Base-by-base conservation (phyloP, 1,140 invertebrate species). In the Drosophila willistoni region DNA sequence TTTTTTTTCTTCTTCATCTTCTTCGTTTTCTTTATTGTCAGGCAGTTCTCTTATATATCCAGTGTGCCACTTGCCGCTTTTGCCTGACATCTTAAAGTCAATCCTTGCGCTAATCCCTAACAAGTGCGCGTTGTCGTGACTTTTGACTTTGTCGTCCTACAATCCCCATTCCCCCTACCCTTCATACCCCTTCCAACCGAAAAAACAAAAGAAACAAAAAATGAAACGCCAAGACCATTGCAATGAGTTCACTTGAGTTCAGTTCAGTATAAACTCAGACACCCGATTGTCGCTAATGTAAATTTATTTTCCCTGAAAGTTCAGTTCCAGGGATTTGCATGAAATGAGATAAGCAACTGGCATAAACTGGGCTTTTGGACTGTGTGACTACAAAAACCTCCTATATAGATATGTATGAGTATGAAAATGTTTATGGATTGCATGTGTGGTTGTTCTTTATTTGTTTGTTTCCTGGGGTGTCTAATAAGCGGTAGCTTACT, bases 91-190 rank as follows among this genome's bases (percentile, higher is more conserved):
- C 79, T 84, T 73, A 72, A 71, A 89, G 84, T 89, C 84, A 89
- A 89, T 90, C 77, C 84, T 75, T 75, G 77, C 80, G 84, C 77
- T 87, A 87, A 87, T 87, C 77, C 84, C 47, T 68, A 61, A 66
- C 68, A 89, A 89, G 84, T 84, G 74, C 65, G 77, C 33, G 33
- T 81, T 77, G 65, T 59, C 71, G 47, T 82, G 76, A 87, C 83
- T 87, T 80, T 78, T 84, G 80, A 77, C 69, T 65, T 63, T 60
- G 41, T 55, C 33, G 33, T 22, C 29, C 55, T 57, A 7, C 29
- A 29, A 6, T 29, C n/a, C 7, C 36, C 62, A 19, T 7, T 6
- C 29, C 6, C 29, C 12, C 63, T 41, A 62, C 61, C 12, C 36
- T 13, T 3, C 19, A 12, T 19, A 19, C 9, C 2, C 44, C 14